Base-by-base conservation (phyloP, 2,888 invertebrate genomes). In the Cryptocephalus moraei region DNA sequence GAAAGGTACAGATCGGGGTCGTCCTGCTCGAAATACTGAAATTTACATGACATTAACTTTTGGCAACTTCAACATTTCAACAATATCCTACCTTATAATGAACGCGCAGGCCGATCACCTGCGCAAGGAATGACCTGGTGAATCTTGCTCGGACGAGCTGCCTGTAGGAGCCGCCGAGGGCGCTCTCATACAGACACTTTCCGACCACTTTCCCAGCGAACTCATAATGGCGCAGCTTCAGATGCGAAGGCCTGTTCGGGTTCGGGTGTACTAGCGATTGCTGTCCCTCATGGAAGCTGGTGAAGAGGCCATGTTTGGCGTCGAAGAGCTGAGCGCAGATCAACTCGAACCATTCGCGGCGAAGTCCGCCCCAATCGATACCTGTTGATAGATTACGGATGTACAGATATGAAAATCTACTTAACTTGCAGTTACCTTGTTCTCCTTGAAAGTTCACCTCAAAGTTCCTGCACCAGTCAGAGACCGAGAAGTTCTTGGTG, bases 401-500 rank as follows among this genome's bases (percentile, higher is more conserved):
- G 11, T 36, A 36, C 36, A 36, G 36, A 36, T 6, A 36, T 4
- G 6, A 36, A 36, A 6, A 36, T 36, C 2, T 4, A n/a, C 36
- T 12, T 11, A 11, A 36, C 6, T 11, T 36, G 12, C n/a, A 36
- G 55, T 54, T 61, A 86, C 91, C 94, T 77, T 91, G 91, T 69
- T 95, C 94, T n/a, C 91, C 92, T 67, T 86, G 82, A 71, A 94
- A 94, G 47, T 83, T 84, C 52, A 94, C 84, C 73, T 94, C 93
- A 69, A 94, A 93, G 74, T 88, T 91, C 65, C 87, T 81, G 71
- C 92, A 93, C 94, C 94, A 95, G 73, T 94, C 93, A 46, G 84
- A 81, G n/a, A 88, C 81, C 22, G 81, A 78, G 73, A 91, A 91
- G 63, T 84, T 82, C 61, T 86, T 84, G 1, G 91, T 91, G 39